A percentile compares a stretch with the other conserved stretches of the same genome.
Conservation (phyloP, 1,140 invertebrate species). For the Proctacanthus coquilletti region DNA sequence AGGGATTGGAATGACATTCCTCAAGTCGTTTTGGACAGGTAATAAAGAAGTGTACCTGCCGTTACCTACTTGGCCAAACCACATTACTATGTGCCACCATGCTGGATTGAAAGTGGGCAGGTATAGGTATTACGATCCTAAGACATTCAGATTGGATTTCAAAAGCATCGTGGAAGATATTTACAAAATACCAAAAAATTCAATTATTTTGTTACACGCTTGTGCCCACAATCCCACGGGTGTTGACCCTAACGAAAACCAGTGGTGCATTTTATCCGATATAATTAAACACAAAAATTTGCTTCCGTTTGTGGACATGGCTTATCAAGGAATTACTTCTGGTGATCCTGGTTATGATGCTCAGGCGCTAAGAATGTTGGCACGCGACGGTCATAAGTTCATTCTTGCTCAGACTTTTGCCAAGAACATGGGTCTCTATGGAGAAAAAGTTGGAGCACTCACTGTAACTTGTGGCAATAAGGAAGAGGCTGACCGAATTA, state of each 20-base stretch:
- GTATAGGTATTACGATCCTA: constrained; percentile 92
- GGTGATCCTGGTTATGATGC: constrained; percentile 82
- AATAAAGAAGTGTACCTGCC: constrained; percentile 85
- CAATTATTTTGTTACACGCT: constrained; percentile 88
- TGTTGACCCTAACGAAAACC: constrained; percentile 81
- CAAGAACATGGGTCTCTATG: constrained; percentile 93
- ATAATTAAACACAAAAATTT: constrained; percentile 70
- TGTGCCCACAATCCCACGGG: constrained; percentile 99
- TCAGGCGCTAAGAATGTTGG: constrained; percentile 74
- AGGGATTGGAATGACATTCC: constrained; percentile 83
- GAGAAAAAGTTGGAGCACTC: constrained; percentile 88
- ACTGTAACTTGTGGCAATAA: constrained; percentile 59
- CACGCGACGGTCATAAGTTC: constrained; percentile 85
- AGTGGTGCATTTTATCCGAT: constrained; percentile 71
- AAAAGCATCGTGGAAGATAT: constrained; percentile 83
- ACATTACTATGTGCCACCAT: constrained; percentile 86
- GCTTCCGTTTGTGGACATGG: constrained; percentile 98
- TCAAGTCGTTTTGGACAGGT: constrained; percentile 71
- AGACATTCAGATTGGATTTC: constrained; percentile 92
- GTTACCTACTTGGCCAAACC: constrained; percentile 96
- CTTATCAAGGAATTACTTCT: constrained; percentile 94
- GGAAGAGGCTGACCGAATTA: constrained; percentile 69
- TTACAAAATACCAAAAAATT: constrained; percentile 85
- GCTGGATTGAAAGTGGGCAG: constrained; percentile 72
- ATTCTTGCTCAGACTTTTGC: constrained; percentile 90